Percentiles rank a stretch among this genome's conserved stretches.
Conservation (phyloP, 2,113 vertebrate species). For the Axis porcinus region DNA sequence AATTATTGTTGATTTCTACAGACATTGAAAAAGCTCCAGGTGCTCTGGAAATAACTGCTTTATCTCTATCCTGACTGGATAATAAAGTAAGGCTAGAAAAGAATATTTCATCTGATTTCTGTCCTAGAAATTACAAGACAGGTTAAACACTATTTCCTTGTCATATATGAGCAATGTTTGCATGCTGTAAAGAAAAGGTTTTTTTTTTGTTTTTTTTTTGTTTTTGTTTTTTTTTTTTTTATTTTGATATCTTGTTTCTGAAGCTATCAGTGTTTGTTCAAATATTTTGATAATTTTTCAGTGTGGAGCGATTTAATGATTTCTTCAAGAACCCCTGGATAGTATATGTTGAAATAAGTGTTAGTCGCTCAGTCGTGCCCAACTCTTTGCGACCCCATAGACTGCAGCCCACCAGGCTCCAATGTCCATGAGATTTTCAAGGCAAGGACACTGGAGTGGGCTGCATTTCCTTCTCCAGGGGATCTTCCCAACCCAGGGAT, state of each 20-base stretch:
- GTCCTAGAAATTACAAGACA: not conserved
- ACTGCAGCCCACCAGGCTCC: not conserved
- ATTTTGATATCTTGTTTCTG: not conserved
- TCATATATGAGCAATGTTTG: not conserved
- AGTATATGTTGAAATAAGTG: not conserved
- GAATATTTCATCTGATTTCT: not conserved
- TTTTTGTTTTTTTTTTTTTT: not conserved
- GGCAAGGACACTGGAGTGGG: not conserved
- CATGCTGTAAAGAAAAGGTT: not conserved
- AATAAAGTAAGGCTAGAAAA: not conserved
- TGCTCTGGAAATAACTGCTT: not conserved
- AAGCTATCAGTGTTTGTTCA: not conserved
- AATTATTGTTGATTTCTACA: not conserved
- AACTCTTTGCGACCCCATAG: not conserved
- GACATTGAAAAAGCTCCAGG: not conserved
- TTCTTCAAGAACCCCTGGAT: not conserved
- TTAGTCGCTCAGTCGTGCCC: fast-evolving
- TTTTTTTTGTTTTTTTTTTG: not conserved
- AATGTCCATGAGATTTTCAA: not conserved
- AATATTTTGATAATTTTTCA: not conserved
- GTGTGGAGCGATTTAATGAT: not conserved
- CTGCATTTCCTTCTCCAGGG: not conserved
- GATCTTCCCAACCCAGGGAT: not conserved
- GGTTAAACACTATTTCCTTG: not conserved
- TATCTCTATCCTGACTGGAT: not conserved